phyloP scores from a whole-genome alignment of 2,888 invertebrate species.

The Seira ritae region DNA sequence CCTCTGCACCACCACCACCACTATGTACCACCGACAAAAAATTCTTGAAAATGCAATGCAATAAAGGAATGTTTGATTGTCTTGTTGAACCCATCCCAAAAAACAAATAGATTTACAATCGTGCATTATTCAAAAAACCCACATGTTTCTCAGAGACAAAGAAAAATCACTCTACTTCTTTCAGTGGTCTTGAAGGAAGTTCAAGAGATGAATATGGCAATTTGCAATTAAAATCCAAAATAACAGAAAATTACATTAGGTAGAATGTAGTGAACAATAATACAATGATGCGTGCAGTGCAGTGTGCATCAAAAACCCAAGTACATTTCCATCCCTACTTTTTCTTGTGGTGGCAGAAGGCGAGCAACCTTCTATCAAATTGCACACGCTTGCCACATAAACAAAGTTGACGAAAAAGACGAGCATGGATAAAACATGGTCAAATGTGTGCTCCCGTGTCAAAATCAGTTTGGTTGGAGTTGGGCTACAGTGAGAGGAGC shows the following conservation, averaged over 20 bases:
- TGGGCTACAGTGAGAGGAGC: background rate
- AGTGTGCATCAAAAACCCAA: background rate
- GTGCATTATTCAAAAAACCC: conserved; percentile 17
- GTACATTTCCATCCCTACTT: background rate
- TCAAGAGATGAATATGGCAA: conserved; percentile 46
- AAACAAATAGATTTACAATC: conserved; percentile 4
- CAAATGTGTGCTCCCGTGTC: conserved; percentile 33
- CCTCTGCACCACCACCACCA: background rate
- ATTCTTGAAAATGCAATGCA: background rate
- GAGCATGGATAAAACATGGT: conserved; percentile 12
- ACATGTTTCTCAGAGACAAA: conserved; percentile 8
- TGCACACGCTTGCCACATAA: conserved; percentile 10
- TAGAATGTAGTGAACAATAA: too few species aligned
- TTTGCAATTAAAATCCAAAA: conserved; percentile 47
- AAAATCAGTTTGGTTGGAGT: conserved; percentile 8
- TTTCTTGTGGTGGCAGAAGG: too few species aligned
- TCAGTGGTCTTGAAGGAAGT: conserved; percentile 36
- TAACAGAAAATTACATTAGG: conserved; percentile 1
- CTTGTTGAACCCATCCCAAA: conserved; percentile 2
- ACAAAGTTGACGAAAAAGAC: conserved; percentile 5
- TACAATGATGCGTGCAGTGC: too few species aligned
- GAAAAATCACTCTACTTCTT: conserved; percentile 10
- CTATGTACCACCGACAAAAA: background rate
- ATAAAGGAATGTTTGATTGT: background rate
- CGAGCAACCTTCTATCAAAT: background rate